phyloP scores from a whole-genome alignment of 2,888 invertebrate species.

The Quadriops clusia region DNA sequence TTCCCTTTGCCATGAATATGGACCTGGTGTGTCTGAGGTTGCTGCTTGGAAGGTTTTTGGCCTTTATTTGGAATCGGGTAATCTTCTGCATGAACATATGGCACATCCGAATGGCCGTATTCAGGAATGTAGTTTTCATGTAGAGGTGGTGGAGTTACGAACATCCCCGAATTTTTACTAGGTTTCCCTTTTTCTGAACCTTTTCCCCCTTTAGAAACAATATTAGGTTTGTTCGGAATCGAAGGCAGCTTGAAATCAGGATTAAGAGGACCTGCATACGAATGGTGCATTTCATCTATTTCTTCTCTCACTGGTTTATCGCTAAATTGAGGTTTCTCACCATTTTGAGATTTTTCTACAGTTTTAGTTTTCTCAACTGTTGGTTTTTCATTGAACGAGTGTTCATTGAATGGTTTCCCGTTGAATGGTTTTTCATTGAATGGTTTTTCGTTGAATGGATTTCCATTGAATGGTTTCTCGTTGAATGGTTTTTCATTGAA shows the following conservation, averaged over 20 bases:
- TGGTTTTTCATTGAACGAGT: conserved; percentile 14
- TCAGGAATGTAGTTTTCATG: conserved; percentile 16
- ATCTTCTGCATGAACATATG: no score
- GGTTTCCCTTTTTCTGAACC: conserved; percentile 16
- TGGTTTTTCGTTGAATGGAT: no score
- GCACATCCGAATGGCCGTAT: conserved; percentile 9
- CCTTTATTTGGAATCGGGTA: conserved; percentile 5
- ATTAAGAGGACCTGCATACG: conserved; percentile 38
- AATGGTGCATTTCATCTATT: no score
- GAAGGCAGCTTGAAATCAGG: conserved; percentile 28
- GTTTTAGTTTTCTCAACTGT: no score
- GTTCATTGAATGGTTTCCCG: conserved; percentile 5
- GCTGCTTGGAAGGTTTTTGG: conserved; percentile 15
- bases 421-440: no score
- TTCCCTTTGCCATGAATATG: conserved; percentile 27
- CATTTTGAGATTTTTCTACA: no score
- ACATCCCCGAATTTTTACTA: conserved; percentile 12
- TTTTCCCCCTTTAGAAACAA: no score
- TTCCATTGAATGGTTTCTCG: no score
- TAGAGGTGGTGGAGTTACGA: conserved; percentile 20
- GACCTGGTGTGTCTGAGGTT: no score
- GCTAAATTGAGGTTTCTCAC: no score
- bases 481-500: no score
- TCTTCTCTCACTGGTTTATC: no score
- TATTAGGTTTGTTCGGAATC: conserved; percentile 15